Evolutionary conservation across 1,140 invertebrate genomes (phyloP).

Genomic region (Fopius arisanus): DNA sequence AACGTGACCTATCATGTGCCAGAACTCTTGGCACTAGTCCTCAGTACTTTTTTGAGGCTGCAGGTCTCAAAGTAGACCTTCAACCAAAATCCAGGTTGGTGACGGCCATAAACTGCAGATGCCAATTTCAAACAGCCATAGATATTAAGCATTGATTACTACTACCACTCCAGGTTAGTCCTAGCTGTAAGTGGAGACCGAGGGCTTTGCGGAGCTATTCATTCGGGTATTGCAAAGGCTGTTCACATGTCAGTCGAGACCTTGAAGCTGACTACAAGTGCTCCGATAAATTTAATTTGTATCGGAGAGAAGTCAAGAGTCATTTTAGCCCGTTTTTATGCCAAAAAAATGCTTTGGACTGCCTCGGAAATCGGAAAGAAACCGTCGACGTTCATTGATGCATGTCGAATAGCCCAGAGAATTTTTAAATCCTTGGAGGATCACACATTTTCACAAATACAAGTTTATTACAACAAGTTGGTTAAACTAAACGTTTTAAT

Average conservation of each 20-base stretch:
- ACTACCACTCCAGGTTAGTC: constrained; percentile 78
- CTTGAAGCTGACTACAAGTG: constrained; percentile 41
- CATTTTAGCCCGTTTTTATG: constrained; percentile 80
- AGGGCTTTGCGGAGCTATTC: constrained; percentile 85
- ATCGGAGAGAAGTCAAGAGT: constrained; percentile 91
- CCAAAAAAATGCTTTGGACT: constrained; percentile 82
- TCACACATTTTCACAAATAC: constrained; percentile 84
- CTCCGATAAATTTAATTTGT: constrained; percentile 83
- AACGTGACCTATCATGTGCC: constrained; percentile 88
- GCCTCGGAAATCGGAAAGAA: constrained; percentile 83
- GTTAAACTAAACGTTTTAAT: constrained; percentile 65
- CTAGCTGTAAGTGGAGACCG: constrained; percentile 93
- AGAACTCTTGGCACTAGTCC: constrained; percentile 86
- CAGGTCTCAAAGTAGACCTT: constrained; percentile 73
- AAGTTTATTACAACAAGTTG: constrained; percentile 88
- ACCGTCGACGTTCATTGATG: constrained; percentile 89
- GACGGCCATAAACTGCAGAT: constrained; percentile 88
- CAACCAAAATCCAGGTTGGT: constrained; percentile 77
- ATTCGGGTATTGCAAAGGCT: constrained; percentile 75
- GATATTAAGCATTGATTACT: no score
- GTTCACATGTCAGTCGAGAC: constrained; percentile 71
- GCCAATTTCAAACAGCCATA: no score
- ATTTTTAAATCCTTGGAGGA: constrained; percentile 72
- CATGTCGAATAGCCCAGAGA: constrained; percentile 78
- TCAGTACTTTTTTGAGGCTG: constrained; percentile 82